A percentile compares a stretch with the other conserved stretches of the same genome.
Conservation (phyloP, 1,140 invertebrate species). For the Galleria mellonella region DNA sequence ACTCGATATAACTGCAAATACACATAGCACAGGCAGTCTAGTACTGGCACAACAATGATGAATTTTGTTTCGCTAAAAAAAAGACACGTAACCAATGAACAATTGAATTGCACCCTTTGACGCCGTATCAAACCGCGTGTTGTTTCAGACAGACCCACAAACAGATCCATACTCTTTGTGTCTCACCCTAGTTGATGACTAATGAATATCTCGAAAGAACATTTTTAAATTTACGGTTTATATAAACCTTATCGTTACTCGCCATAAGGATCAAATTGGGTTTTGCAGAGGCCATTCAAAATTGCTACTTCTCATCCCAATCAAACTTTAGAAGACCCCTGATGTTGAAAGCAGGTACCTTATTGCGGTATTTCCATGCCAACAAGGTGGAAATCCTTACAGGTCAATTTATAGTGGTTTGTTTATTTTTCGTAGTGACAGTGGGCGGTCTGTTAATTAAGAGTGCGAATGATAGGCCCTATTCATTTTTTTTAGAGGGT, state of each 20-base stretch:
- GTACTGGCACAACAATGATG: too few relatives aligned
- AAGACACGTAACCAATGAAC: slow-evolving; percentile 21
- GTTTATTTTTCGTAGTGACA: slow-evolving; percentile 43
- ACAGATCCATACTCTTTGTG: slow-evolving; percentile 42
- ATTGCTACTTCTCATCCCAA: neutral
- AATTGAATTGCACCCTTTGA: slow-evolving; percentile 43
- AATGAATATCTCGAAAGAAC: slow-evolving; percentile 32
- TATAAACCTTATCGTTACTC: slow-evolving; percentile 6
- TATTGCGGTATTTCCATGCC: neutral
- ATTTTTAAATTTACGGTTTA: neutral
- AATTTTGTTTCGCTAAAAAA: neutral
- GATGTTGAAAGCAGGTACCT: slow-evolving; percentile 6
- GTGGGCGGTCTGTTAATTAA: slow-evolving; percentile 55
- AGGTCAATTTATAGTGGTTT: slow-evolving; percentile 33
- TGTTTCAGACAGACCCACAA: slow-evolving; percentile 54
- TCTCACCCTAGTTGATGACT: slow-evolving; percentile 42
- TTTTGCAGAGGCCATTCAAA: neutral
- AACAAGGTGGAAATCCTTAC: neutral
- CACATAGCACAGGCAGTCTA: too few relatives aligned
- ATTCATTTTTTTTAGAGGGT: slow-evolving; percentile 26
- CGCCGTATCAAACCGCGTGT: slow-evolving; percentile 47
- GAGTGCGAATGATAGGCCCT: slow-evolving; percentile 59
- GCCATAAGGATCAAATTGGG: slow-evolving; percentile 13
- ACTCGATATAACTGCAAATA: too few relatives aligned
- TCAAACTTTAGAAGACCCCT: slow-evolving; percentile 21